phyloP scores from a whole-genome alignment of 2,113 vertebrate genomes.

The Syngnathus typhle region DNA sequence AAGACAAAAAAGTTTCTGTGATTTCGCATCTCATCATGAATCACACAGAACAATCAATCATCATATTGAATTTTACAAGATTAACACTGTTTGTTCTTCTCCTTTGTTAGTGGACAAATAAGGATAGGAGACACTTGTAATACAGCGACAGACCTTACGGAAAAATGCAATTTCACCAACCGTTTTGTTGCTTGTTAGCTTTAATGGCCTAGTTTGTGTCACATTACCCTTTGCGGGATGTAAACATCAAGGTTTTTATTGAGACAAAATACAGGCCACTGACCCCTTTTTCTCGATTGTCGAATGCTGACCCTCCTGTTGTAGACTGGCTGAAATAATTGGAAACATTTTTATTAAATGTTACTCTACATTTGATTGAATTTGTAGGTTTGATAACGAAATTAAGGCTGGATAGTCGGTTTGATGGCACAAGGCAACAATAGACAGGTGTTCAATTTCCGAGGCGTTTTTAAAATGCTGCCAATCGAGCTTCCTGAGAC shows the following conservation, averaged over 20 bases:
- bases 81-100: background rate
- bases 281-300: background rate
- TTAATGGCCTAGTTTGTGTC: background rate
- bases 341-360: background rate
- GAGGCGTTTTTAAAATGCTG: background rate
- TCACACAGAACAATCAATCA: background rate
- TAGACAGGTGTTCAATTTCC: slow-evolving; percentile 5
- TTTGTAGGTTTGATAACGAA: background rate
- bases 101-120: background rate
- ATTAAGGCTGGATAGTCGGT: background rate
- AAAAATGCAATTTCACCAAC: background rate
- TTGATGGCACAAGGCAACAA: background rate
- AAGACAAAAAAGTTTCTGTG: background rate
- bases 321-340: background rate
- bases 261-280: background rate
- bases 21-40: background rate
- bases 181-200: background rate
- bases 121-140: background rate
- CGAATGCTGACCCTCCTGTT: background rate
- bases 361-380: background rate
- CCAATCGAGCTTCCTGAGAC: slow-evolving; percentile 5
- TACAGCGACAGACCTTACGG: background rate
- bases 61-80: background rate
- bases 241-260: slow-evolving; percentile 3
- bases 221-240: background rate